Evolutionary conservation across 2,113 vertebrate species (phyloP), one percentile per base, ranked within the genome.

Genomic region (Poicephalus gulielmi): DNA sequence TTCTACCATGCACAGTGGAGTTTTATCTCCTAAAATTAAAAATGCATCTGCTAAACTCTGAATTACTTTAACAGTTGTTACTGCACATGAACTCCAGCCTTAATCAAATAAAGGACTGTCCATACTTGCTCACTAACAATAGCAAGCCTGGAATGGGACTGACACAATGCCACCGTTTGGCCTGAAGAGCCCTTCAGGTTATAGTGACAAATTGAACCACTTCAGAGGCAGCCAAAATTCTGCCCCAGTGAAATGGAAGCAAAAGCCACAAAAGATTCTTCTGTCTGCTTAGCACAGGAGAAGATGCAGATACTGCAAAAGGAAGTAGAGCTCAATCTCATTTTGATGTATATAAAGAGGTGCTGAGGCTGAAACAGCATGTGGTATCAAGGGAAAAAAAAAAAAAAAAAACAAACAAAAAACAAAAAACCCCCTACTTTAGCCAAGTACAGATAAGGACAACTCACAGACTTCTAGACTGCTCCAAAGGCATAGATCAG

Each of bases 371-470:
- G 88, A 94, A 95, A 88, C 86, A 92, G 94, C 64, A 91, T 95
- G 96, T 68, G 83, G 80, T 81, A 83, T 74, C 60, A 90, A 90
- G 83, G 18, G 17, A 17, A 19, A 25, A 74, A 55, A 66, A n/a
- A 37, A 9, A 28, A 17, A 6, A 47, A 11, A 5, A 47, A 49
- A n/a, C n/a, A 6, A 47, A 11, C 10, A 47, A 49, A 22, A 22
- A 37, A 35, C 23, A 17, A 25, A 44, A 64, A 57, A 46, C n/a
- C 10, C 50, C 1, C 53, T 83, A 50, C 60, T 88, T 94, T 75
- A 95, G 88, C 83, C 80, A 93, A 94, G 76, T 96, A 91, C 50
- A 68, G 80, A 81, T 59, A 94, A 96, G 92, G 94, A 88, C 91
- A 94, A 91, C 60, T 92, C 60, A 35, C 57, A 94, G 92, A 81